Percentiles rank a stretch among this genome's conserved stretches.
Conservation (phyloP, 2,113 vertebrate species). For the Pelmatolapia mariae region DNA sequence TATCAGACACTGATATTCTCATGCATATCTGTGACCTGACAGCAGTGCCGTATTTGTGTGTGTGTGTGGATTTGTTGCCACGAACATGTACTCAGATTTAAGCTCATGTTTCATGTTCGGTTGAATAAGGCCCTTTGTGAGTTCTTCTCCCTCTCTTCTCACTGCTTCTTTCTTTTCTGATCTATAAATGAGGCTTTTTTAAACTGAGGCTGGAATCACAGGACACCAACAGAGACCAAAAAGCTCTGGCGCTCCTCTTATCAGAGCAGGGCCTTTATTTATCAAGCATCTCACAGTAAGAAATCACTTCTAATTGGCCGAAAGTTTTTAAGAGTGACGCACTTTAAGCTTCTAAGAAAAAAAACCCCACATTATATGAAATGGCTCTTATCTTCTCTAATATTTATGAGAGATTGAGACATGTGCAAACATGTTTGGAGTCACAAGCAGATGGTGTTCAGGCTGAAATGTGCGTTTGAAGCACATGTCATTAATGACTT, state of each 20-base stretch:
- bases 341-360: not conserved
- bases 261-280: not conserved
- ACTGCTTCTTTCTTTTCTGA: not conserved
- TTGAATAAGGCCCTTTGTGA: not conserved
- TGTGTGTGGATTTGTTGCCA: not conserved
- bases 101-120: not conserved
- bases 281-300: not conserved
- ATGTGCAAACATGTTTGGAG: not conserved
- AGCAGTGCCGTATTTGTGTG: not conserved
- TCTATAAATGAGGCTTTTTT: not conserved
- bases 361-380: not conserved
- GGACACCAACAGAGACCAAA: not conserved
- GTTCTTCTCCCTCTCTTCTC: not conserved
- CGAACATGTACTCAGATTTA: not conserved
- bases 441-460: not conserved
- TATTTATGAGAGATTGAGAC: not conserved
- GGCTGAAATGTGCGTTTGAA: not conserved
- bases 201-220: not conserved
- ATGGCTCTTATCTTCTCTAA: not conserved
- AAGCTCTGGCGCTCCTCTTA: not conserved
- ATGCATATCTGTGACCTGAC: not conserved
- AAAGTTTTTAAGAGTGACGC: not conserved
- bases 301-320: not conserved
- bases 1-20: constrained; percentile 55
- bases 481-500: not conserved